Base-by-base conservation (phyloP, 2,888 invertebrate genomes). In the Aromia moschata region DNA sequence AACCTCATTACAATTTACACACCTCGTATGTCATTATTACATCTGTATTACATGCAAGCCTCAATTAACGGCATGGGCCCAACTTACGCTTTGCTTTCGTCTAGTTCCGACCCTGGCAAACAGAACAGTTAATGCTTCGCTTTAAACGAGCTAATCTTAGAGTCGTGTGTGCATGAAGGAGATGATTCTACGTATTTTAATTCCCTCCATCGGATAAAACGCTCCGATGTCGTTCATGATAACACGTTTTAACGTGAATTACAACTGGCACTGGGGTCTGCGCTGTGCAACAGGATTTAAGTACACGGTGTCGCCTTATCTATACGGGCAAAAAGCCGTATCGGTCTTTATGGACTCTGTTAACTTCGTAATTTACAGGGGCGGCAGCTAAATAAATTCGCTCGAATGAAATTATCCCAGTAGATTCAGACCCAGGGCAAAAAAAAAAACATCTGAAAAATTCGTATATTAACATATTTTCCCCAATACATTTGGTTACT, bases 91-190 rank as follows among this genome's bases (percentile, higher is more conserved):
- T n/a, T n/a, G n/a, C n/a, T n/a, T n/a, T n/a, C n/a, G n/a, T n/a
- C n/a, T n/a, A n/a, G n/a, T n/a, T n/a, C n/a, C n/a, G n/a, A 38
- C 33, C 1, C 10, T 53, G 43, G 57, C 56, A 64, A 64, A 66
- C 61, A 54, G 58, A 66, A 64, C 64, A 61, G 58, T 63, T 65
- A 63, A 49, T 45, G 53, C 54, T 60, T 62, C 62, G 60, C 58
- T 60, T 62, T 52, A 58, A 59, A 66, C 62, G 58, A 61, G 47
- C 62, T 66, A 66, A 66, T 66, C 64, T 58, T 60, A 58, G 60
- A 56, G 57, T 60, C 56, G 7, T 45, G 44, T 58, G 55, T 60
- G 60, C 60, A 63, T n/a, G 25, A 31, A 36, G 30, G 44, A 57
- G 64, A 38, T 46, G 51, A 14, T 56, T 56, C 41, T 41, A 20